phyloP scores from a whole-genome alignment of 2,888 invertebrate genomes.

The Litoditis marina region DNA sequence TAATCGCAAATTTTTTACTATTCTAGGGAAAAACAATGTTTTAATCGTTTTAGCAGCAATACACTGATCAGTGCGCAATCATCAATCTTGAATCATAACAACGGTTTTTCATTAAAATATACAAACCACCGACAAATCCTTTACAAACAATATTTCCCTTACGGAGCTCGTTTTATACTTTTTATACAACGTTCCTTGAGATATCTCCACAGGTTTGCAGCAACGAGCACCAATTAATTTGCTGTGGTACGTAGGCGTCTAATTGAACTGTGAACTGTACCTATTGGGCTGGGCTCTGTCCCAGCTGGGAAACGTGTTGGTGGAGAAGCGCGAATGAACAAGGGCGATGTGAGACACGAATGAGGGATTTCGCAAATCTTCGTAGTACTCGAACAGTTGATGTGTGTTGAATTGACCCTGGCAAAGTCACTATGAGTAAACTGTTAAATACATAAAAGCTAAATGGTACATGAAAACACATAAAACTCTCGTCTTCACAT shows the following conservation, averaged over 20 bases:
- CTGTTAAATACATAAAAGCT: neutral
- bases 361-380: constrained; percentile 68
- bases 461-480: neutral
- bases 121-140: no score
- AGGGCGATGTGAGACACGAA: constrained; percentile 91
- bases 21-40: neutral
- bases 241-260: neutral
- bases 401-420: constrained; percentile 89
- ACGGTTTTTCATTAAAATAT: no score
- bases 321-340: constrained; percentile 96
- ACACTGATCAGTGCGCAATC: no score
- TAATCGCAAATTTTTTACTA: no score
- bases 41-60: no score
- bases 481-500: neutral
- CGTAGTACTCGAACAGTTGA: constrained; percentile 80
- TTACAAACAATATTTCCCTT: no score
- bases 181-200: no score
- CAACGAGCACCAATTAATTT: neutral
- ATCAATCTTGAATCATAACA: no score
- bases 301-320: constrained; percentile 99
- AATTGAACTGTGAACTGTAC: constrained; percentile 64
- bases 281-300: constrained; percentile 95
- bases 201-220: no score
- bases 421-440: no score
- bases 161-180: no score